Conservation (phyloP, 2,797 vertebrate species). For the Silurus lanzhouensis region DNA sequence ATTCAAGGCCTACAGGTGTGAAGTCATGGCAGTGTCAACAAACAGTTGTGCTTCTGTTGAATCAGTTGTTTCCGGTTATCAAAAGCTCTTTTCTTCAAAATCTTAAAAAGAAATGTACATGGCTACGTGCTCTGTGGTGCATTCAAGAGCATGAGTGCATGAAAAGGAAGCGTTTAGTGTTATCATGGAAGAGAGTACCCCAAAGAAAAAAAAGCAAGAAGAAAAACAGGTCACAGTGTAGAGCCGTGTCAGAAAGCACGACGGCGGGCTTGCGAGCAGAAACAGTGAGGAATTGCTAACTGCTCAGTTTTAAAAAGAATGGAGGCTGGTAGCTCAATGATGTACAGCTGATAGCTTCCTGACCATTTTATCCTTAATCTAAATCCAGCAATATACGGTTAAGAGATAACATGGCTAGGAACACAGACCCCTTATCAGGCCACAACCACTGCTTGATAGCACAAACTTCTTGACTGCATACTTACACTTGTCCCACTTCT, state of each 20-base stretch:
- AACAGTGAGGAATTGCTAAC: neutral
- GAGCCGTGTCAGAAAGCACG: constrained; percentile 50
- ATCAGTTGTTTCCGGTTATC: neutral
- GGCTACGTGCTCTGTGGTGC: neutral
- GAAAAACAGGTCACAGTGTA: constrained; percentile 70
- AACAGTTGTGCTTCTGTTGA: neutral
- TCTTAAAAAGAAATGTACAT: neutral
- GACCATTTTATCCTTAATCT: neutral
- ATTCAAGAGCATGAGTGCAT: neutral
- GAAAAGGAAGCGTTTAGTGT: constrained; percentile 15
- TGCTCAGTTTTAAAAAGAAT: neutral
- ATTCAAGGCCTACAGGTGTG: constrained; percentile 33
- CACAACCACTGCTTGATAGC: constrained; percentile 17
- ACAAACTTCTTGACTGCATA: neutral
- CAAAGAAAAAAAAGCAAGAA: neutral
- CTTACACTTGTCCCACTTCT: constrained; percentile 18
- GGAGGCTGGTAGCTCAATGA: neutral
- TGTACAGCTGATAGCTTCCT: neutral
- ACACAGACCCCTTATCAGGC: neutral
- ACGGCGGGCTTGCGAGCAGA: neutral
- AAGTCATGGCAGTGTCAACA: constrained; percentile 13
- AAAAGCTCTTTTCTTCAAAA: neutral
- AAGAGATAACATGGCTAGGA: neutral
- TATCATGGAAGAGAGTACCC: neutral
- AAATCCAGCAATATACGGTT: neutral